Evolutionary conservation across 2,888 invertebrate genomes (phyloP), one percentile per base, ranked within the genome.

Genomic region (Dicroscelio sp.): DNA sequence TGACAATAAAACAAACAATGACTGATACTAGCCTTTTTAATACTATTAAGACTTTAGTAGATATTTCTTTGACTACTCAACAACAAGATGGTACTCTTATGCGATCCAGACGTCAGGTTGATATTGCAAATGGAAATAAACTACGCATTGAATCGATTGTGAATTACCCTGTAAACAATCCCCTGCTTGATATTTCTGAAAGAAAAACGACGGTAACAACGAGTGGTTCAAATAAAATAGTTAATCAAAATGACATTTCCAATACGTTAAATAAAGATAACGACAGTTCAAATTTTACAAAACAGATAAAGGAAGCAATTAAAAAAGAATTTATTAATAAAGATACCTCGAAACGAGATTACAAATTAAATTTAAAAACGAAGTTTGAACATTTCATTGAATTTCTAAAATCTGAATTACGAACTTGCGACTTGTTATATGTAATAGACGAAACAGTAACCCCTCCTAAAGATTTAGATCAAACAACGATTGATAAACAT

Each of bases 361-460:
- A 92, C 33, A 89, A 88, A 35, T 63, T 90, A 69, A 86, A 65
- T 1, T 4, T n/a, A 17, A 63, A 85, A 43, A 78, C 55, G 8
- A 92, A 89, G 83, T 92, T 89, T 78, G 91, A 93, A 80, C 83
- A 89, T 63, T 93, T 93, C 43, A 76, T 58, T 55, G 90, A 93
- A 33, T 86, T 84, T 65, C 75, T 90, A 1, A 79, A 76, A 2
- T 92, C 92, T 17, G 90, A 90, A 58, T 55, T 92, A 14, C 80
- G 90, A 84, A 65, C 35, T 8, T 48, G 52, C 30, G 88, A 90
- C 20, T 73, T 91, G 30, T 43, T 86, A 2, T 86, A 92, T 38
- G 63, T 91, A 6, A 90, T 92, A 80, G 84, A 90, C 25, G 1
- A 67, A 10, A 84, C n/a, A n/a, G n/a, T n/a, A n/a, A n/a, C n/a